These are phyloP conservation scores for Apeira syringaria DNA, from an alignment of 2,888 invertebrate genomes.

Conservation along the genomic window DNA sequence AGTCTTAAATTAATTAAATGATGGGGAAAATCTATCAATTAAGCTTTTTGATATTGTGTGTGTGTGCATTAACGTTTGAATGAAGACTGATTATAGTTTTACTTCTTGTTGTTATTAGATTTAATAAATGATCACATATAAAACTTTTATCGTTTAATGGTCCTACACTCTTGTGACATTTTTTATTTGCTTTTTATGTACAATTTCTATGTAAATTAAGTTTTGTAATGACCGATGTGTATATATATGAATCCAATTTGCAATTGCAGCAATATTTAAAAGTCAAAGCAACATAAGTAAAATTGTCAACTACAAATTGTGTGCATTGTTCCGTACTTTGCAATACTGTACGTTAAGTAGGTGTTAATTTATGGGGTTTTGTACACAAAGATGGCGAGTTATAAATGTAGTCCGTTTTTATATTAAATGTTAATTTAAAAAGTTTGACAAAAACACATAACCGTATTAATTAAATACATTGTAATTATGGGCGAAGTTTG, in stretches of 20 bases:
- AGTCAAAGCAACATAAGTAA: too few relatives aligned
- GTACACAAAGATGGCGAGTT: too few relatives aligned
- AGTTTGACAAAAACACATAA: too few relatives aligned
- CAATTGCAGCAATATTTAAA: too few relatives aligned
- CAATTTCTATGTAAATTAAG: conserved; percentile 35
- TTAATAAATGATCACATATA: conserved; percentile 38
- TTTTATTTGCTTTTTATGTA: conserved; percentile 40
- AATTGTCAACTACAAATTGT: conserved; percentile 1
- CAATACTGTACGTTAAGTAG: conserved; percentile 13
- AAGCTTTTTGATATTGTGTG: conserved; percentile 32
- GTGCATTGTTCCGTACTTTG: conserved; percentile 11
- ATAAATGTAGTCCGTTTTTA: too few relatives aligned
- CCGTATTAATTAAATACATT: too few relatives aligned
- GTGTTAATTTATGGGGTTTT: conserved; percentile 6
- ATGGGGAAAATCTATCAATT: conserved; percentile 9
- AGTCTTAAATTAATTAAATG: conserved; percentile 9
- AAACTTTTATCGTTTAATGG: conserved; percentile 26
- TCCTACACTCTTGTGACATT: conserved; percentile 30
- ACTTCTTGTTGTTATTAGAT: conserved; percentile 51
- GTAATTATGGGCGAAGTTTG: too few relatives aligned
- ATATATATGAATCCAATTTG: too few relatives aligned
- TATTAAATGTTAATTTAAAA: too few relatives aligned
- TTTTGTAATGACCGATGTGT: conserved; percentile 13
- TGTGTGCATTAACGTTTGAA: conserved; percentile 56
- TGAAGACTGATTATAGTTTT: conserved; percentile 77